Base-by-base conservation (phyloP, 2,113 vertebrate genomes). In the Gymnocephalus cernua region DNA sequence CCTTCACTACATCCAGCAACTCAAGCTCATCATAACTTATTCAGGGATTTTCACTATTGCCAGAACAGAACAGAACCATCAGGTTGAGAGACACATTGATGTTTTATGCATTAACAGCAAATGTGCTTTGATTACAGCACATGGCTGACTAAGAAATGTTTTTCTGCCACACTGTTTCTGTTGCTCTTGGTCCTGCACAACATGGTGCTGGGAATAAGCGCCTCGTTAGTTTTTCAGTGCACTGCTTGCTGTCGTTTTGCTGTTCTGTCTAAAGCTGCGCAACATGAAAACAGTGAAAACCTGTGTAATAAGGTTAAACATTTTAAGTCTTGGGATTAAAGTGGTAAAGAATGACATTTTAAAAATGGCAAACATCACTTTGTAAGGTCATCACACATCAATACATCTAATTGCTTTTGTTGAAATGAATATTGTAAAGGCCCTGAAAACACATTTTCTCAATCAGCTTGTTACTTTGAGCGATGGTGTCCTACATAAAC, bases 61-160 rank as follows among this genome's bases (percentile, higher is more conserved):
- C 48, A 59, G 67, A 54, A 61, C 63, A 56, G 64, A 85, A 65
- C 56, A 71, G 25, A 84, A 76, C 16, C 35, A 79, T 77, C 72
- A 82, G 74, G 27, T 65, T 63, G 41, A 10, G 62, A 80, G 77
- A 75, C 50, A 82, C 62, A 15, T 59, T 77, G 44, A 77, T 86
- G 82, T 91, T 84, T 89, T 65, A 73, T 81, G 75, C 62, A 79
- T 87, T 70, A 77, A 74, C 67, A 67, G 73, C 65, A 86, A 50
- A 75, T 81, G 66, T 61, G 66, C 64, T 75, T 61, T 74, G 79
- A 88, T 84, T 66, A 72, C 54, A 18, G 45, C 19, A 25, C 14
- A 45, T 45, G 53, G 45, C 71, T 16, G 50, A 47, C 44, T 19
- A 38, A 73, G 38, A 72, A 76, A 77, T 47, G 59, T 69, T 73